Evolutionary conservation across 2,797 vertebrate genomes (phyloP).

Genomic region (Pseudotriccus pelzelni): DNA sequence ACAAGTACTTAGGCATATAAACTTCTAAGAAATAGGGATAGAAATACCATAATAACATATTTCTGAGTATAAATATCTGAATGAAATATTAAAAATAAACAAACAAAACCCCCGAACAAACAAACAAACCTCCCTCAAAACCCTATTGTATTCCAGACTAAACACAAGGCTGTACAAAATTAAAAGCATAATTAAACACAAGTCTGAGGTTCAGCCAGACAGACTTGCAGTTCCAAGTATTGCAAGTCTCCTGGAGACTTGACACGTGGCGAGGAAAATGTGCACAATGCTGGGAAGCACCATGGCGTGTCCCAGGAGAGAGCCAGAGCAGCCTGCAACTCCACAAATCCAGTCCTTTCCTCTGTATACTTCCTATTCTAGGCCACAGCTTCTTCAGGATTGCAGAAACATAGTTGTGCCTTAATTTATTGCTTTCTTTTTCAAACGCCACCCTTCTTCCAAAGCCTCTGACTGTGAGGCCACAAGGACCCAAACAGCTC

Average conservation of each 20-base stretch:
- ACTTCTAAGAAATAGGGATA: not conserved
- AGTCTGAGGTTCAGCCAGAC: not conserved
- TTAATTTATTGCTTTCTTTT: not conserved
- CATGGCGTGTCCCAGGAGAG: rapidly evolving
- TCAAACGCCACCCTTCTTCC: not conserved
- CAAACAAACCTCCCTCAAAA: too few relatives aligned
- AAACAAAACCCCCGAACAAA: too few relatives aligned
- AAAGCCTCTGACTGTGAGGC: not conserved
- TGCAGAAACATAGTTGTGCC: not conserved
- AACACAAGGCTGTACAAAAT: not conserved
- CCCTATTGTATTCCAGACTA: not conserved
- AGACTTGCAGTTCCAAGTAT: not conserved
- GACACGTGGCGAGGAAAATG: not conserved
- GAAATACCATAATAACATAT: not conserved
- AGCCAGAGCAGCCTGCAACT: not conserved
- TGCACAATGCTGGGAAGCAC: not conserved
- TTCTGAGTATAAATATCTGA: not conserved
- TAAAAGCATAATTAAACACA: not conserved
- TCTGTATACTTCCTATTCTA: not conserved
- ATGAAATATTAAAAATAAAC: not conserved
- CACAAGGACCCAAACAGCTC: not conserved
- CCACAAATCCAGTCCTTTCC: not conserved
- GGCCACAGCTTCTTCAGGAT: not conserved
- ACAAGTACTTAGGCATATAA: not conserved
- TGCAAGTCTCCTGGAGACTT: not conserved